Percentiles rank a stretch among this genome's conserved stretches.
Evolutionary conservation across 2,888 invertebrate species (phyloP).

Genomic region (Cerceris ruficornis): DNA sequence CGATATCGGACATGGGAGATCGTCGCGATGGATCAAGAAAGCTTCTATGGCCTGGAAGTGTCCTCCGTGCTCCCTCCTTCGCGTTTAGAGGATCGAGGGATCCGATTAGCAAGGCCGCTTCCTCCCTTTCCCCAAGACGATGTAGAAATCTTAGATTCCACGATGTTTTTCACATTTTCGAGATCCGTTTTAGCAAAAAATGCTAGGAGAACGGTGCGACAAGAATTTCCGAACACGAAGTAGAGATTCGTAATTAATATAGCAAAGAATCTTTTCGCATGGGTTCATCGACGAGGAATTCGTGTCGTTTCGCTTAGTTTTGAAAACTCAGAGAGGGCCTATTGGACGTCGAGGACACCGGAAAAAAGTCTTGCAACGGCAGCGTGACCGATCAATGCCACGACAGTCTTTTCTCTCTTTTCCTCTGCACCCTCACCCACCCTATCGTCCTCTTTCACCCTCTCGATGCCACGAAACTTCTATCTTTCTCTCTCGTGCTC

Average conservation of each 20-base stretch:
- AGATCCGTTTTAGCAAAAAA: too few species aligned
- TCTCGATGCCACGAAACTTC: constrained; percentile 45
- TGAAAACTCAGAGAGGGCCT: constrained; percentile 48
- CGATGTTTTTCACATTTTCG: too few species aligned
- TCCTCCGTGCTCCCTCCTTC: not conserved
- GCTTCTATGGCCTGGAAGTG: constrained; percentile 53
- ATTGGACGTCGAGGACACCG: constrained; percentile 48
- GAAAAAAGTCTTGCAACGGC: constrained; percentile 48
- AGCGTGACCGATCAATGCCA: constrained; percentile 66
- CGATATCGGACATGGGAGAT: constrained; percentile 50
- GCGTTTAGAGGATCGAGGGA: constrained; percentile 16
- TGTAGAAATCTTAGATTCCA: too few species aligned
- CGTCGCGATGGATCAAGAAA: constrained; percentile 52
- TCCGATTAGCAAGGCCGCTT: constrained; percentile 38
- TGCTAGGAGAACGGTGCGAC: too few species aligned
- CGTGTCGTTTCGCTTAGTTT: not conserved
- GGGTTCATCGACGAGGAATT: not conserved
- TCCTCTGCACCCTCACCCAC: constrained; percentile 1
- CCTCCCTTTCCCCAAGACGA: too few species aligned
- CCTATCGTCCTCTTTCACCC: constrained; percentile 39
- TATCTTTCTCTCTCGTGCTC: constrained; percentile 23
- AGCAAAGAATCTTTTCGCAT: not conserved
- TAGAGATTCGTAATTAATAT: not conserved
- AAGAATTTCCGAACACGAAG: too few species aligned
- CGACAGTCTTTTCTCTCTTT: constrained; percentile 41